phyloP scores from a whole-genome alignment of 2,113 vertebrate genomes.

The Carlito syrichta region DNA sequence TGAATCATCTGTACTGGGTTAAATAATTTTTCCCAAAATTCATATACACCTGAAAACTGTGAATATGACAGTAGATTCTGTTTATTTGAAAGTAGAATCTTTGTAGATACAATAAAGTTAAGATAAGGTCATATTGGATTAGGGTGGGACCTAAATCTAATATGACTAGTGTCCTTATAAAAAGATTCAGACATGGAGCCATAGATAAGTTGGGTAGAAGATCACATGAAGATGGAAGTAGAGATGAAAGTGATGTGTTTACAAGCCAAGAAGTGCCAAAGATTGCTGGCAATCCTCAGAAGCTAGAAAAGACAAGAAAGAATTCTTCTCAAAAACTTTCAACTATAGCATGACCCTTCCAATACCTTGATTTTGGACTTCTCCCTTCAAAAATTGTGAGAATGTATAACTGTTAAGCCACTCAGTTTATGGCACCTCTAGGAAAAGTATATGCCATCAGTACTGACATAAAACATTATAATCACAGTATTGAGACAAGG shows the following conservation, averaged over 20 bases:
- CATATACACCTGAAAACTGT: background rate
- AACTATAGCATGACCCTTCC: background rate
- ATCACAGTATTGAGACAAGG: background rate
- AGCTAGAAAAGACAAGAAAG: background rate
- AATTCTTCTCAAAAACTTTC: background rate
- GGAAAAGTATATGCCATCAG: background rate
- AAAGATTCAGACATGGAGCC: background rate
- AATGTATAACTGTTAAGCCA: background rate
- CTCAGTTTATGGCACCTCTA: background rate
- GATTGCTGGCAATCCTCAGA: background rate
- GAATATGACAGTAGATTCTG: too few relatives aligned
- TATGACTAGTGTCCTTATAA: background rate
- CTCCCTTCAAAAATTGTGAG: background rate
- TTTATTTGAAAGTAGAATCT: background rate
- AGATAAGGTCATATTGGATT: background rate
- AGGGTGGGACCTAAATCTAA: background rate
- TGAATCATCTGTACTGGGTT: background rate
- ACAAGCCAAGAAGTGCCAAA: background rate
- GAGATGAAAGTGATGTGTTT: background rate
- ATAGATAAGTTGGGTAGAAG: background rate
- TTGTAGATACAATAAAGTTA: background rate
- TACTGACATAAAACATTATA: background rate
- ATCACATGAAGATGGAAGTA: background rate
- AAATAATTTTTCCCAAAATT: background rate
- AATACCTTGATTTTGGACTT: background rate